phyloP scores from a whole-genome alignment of 2,797 vertebrate species.

The Mormyrops boulengeri region DNA sequence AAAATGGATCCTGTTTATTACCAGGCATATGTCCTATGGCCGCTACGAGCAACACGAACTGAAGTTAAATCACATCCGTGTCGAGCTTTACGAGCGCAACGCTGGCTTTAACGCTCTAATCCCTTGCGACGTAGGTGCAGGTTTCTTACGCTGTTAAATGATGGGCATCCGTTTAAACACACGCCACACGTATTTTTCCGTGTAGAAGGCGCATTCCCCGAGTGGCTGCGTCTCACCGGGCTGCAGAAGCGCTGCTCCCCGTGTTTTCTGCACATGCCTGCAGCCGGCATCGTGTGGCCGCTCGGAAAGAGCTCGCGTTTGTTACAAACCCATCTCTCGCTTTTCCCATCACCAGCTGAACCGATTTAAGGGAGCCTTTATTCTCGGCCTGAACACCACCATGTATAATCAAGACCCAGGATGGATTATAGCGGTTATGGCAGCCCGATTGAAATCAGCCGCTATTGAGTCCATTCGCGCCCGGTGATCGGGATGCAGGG shows the following conservation, averaged over 20 bases:
- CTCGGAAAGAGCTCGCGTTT: neutral
- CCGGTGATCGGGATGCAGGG: neutral
- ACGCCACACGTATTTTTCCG: neutral
- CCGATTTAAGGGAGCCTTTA: neutral
- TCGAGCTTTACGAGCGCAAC: neutral
- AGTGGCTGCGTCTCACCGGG: neutral
- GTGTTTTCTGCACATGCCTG: neutral
- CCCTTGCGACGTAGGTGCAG: neutral
- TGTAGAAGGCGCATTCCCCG: no score
- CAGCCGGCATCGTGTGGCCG: neutral
- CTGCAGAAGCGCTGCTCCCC: neutral
- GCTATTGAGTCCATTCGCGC: conserved; percentile 9
- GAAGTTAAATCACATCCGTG: neutral
- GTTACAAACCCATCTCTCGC: neutral
- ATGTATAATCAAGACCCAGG: neutral
- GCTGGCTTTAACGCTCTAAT: neutral
- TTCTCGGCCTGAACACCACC: neutral
- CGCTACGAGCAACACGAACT: neutral
- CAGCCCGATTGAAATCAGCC: conserved; percentile 15
- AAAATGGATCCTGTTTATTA: neutral
- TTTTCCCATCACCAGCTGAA: neutral
- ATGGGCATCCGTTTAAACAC: neutral
- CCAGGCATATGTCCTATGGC: neutral
- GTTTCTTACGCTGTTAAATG: neutral
- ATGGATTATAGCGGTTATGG: conserved; percentile 5